phyloP scores from a whole-genome alignment of 2,113 vertebrate species.

The Lichenostomus cassidix region DNA sequence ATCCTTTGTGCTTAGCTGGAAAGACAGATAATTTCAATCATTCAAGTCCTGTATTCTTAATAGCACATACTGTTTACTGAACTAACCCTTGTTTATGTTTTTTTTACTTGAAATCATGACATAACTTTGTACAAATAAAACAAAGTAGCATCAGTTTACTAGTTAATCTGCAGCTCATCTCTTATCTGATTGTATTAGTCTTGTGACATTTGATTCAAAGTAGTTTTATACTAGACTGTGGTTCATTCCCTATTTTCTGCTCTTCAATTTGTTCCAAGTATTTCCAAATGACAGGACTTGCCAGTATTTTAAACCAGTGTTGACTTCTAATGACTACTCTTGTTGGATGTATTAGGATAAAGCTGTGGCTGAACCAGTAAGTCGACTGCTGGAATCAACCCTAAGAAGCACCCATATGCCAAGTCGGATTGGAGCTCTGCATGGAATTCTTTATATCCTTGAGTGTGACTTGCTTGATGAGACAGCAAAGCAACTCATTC shows the following conservation, averaged over 20 bases:
- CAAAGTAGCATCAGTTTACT: not conserved
- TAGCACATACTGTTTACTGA: not conserved
- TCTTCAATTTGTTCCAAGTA: not conserved
- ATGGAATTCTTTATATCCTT: constrained; percentile 91
- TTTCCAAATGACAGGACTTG: not conserved
- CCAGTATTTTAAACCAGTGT: not conserved
- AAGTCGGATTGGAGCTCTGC: constrained; percentile 91
- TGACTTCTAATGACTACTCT: not conserved
- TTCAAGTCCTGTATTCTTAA: not conserved
- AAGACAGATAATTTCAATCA: not conserved
- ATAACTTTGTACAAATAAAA: not conserved
- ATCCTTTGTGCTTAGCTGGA: not conserved
- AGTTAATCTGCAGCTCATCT: not conserved
- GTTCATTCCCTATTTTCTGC: not conserved
- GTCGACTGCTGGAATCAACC: constrained; percentile 89
- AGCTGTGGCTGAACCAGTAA: constrained; percentile 90
- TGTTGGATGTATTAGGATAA: constrained; percentile 82
- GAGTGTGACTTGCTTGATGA: constrained; percentile 97
- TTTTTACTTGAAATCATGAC: not conserved
- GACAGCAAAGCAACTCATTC: constrained; percentile 92
- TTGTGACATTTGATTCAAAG: not conserved
- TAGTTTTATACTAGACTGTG: not conserved
- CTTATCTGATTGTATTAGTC: not conserved
- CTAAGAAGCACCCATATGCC: constrained; percentile 93
- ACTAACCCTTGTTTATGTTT: not conserved